Evolutionary conservation across 2,888 invertebrate genomes (phyloP).

Genomic region (Villa cingulata): DNA sequence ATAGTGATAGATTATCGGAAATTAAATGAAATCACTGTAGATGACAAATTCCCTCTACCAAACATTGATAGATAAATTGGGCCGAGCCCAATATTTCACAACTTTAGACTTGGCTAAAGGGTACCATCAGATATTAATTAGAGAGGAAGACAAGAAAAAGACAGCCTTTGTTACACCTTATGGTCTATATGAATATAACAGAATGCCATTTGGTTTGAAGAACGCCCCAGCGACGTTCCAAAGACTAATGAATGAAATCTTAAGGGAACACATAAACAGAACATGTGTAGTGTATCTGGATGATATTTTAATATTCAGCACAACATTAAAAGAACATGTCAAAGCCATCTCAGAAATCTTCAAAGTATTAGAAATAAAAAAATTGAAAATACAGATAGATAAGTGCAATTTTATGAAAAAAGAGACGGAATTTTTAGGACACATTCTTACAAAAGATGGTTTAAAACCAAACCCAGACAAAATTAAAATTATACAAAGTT

Average conservation of each 20-base stretch:
- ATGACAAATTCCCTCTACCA: conserved; percentile 2
- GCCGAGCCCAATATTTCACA: conserved; percentile 4
- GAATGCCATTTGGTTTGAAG: conserved; percentile 4
- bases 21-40: conserved; percentile 1
- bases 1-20: conserved; percentile 9
- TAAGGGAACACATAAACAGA: conserved; percentile 6
- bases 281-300: conserved; percentile 7
- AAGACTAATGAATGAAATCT: conserved; percentile 6
- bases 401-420: conserved; percentile 7
- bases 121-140: conserved; percentile 6
- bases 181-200: not conserved
- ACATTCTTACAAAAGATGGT: conserved; percentile 4
- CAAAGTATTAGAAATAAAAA: conserved; percentile 3
- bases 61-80: conserved; percentile 3
- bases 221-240: conserved; percentile 3
- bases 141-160: conserved; percentile 2
- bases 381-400: conserved; percentile 7
- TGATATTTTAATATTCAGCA: conserved; percentile 7
- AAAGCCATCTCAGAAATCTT: conserved; percentile 5
- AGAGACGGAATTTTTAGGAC: too few species aligned
- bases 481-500: conserved; percentile 4
- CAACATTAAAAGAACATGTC: conserved; percentile 7
- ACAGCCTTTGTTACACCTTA: conserved; percentile 2
- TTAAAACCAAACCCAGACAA: conserved; percentile 7
- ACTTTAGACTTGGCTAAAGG: conserved; percentile 9